Percentiles rank a stretch among this genome's conserved stretches.
These are phyloP conservation scores for Chionoecetes opilio DNA, from an alignment of 1,140 invertebrate species.

Conservation along the genomic window DNA sequence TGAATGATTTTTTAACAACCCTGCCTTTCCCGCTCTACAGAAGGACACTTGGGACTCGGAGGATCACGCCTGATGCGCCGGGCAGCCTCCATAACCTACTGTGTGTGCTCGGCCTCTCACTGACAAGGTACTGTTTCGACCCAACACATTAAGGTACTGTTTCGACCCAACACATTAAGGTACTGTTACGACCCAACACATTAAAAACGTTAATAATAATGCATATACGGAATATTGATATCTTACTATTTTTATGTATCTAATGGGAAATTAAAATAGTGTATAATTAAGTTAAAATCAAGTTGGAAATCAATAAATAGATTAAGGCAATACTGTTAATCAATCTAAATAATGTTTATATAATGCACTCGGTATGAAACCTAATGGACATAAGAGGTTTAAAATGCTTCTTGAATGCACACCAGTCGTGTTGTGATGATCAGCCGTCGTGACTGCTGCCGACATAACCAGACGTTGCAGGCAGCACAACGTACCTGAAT, in stretches of 20 bases:
- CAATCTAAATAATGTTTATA: slow-evolving; percentile 47
- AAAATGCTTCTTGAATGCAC: not conserved
- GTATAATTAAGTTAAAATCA: slow-evolving; percentile 58
- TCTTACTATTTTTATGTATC: slow-evolving; percentile 61
- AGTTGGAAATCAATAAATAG: slow-evolving; percentile 63
- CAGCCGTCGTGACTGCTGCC: no score
- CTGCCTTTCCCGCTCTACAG: not conserved
- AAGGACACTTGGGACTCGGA: not conserved
- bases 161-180: no score
- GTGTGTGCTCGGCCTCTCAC: no score
- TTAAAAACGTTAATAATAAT: no score
- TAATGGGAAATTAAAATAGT: slow-evolving; percentile 53
- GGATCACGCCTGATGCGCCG: not conserved
- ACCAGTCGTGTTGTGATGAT: not conserved
- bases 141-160: no score
- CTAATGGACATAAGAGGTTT: not conserved
- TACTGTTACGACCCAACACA: no score
- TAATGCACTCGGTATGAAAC: not conserved
- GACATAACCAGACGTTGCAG: slow-evolving; percentile 7
- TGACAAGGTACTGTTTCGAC: no score
- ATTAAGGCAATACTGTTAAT: slow-evolving; percentile 64
- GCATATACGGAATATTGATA: slow-evolving; percentile 15
- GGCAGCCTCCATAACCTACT: no score
- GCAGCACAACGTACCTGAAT: slow-evolving; percentile 73
- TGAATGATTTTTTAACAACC: not conserved